Base-by-base conservation (phyloP, 2,113 vertebrate genomes). In the Catharus fuscescens region DNA sequence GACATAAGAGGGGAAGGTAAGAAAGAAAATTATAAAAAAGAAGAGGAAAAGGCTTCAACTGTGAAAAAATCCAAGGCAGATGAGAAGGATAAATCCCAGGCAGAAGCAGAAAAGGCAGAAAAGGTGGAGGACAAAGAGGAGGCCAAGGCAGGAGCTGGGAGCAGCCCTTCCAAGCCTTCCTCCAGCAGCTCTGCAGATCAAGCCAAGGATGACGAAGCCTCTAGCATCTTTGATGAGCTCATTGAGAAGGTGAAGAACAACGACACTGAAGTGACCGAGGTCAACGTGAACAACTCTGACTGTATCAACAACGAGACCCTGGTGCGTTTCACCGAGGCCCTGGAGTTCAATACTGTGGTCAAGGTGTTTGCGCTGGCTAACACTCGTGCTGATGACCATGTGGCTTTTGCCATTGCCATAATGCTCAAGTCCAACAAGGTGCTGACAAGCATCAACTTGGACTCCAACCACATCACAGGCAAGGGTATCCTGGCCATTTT, bases 261-360 rank as follows among this genome's bases (percentile, higher is more conserved):
- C 0, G 98, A 99, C 21, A 97, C 98, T 0, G 96, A 97, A 62
- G 96, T 99, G 87, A 96, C 95, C 0, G 99, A 99, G 71, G 98
- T 99, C 90, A 99, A 99, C 0, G 98, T 99, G 62, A 99, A 99
- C 98, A 99, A 99, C 98, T 99, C 99, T 0, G 99, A 99, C 93
- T 99, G 99, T 80, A 99, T 99, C 96, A 99, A 98, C 82, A 98
- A 97, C 0, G 99, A 99, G 94, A 99, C 99, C 15, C 96, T 99
- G 84, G 99, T 99, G 36, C 98, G 98, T 79, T 99, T 99, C 73
- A 97, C 99, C 0, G 99, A 99, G 92, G 99, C 98, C 4, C 95
- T 99, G 95, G 98, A 98, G 92, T 98, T 98, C 96, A 99, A 99
- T 98, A 98, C 98, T 0, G 96, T 98, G 32, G 96, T 99, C 40